These are phyloP conservation scores for Illadopsis cleaveri DNA, from an alignment of 2,113 vertebrate species.

Conservation along the genomic window DNA sequence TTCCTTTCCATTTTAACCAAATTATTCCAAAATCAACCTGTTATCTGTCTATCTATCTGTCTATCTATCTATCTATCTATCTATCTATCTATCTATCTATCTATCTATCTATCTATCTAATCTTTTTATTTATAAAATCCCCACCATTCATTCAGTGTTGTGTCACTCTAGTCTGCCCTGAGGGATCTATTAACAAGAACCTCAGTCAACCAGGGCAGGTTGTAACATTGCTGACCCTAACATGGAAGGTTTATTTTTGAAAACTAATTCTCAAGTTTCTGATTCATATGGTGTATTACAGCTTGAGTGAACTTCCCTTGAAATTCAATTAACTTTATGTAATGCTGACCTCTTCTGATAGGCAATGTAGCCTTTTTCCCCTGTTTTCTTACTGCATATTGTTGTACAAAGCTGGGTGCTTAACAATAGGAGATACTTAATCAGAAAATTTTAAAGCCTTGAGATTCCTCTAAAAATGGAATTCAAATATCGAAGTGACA, in stretches of 20 bases:
- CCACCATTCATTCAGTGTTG: not conserved
- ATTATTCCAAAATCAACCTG: not conserved
- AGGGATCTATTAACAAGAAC: not conserved
- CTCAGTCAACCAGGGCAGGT: not conserved
- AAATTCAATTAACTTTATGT: not conserved
- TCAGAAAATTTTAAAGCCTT: not conserved
- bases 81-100: not conserved
- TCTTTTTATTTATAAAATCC: not conserved
- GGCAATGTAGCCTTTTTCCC: rapidly evolving
- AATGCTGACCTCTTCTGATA: not conserved
- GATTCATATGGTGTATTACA: not conserved
- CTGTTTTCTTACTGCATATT: not conserved
- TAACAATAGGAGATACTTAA: not conserved
- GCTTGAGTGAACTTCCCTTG: not conserved
- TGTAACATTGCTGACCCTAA: not conserved
- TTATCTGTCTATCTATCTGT: rapidly evolving
- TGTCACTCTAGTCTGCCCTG: not conserved
- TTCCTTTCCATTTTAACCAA: not conserved
- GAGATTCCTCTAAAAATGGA: not conserved
- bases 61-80: not conserved
- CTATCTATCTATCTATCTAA: not conserved
- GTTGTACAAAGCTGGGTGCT: not conserved
- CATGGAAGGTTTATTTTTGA: not conserved
- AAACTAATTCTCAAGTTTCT: not conserved
- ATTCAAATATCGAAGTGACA: not conserved